phyloP scores from a whole-genome alignment of 2,888 invertebrate genomes.

The Crossocerus cetratus region DNA sequence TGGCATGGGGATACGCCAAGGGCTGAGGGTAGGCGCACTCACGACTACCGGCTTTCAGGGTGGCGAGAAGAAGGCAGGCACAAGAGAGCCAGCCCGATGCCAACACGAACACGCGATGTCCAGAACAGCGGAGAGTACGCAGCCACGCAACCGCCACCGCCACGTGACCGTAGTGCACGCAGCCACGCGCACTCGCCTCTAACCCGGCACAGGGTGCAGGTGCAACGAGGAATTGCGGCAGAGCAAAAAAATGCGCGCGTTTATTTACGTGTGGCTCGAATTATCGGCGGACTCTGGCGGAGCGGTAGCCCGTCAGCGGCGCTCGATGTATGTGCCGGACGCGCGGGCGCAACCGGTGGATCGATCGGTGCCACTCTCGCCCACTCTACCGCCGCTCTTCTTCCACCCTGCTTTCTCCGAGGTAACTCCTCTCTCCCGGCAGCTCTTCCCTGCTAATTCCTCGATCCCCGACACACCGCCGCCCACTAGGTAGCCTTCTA shows the following conservation, averaged over 20 bases:
- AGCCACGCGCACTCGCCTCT: conserved; percentile 24
- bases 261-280: conserved; percentile 42
- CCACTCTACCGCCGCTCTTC: conserved; percentile 18
- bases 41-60: too few species aligned
- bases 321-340: conserved; percentile 2
- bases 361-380: conserved; percentile 40
- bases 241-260: conserved; percentile 35
- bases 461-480: conserved; percentile 3
- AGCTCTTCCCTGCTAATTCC: background rate
- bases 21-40: too few species aligned
- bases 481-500: too few species aligned
- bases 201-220: conserved; percentile 6
- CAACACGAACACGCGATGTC: background rate
- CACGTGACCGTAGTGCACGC: conserved; percentile 16
- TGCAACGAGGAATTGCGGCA: background rate
- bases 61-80: background rate
- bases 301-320: conserved; percentile 21
- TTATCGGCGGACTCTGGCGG: conserved; percentile 26
- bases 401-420: conserved; percentile 38
- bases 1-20: background rate
- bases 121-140: conserved; percentile 14
- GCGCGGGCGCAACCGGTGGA: conserved; percentile 47
- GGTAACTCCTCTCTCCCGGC: conserved; percentile 24
- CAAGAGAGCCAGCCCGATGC: background rate
- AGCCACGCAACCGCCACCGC: conserved; percentile 15